These are phyloP conservation scores for Luperina nickerlii DNA, from an alignment of 2,888 invertebrate genomes.

Conservation along the genomic window DNA sequence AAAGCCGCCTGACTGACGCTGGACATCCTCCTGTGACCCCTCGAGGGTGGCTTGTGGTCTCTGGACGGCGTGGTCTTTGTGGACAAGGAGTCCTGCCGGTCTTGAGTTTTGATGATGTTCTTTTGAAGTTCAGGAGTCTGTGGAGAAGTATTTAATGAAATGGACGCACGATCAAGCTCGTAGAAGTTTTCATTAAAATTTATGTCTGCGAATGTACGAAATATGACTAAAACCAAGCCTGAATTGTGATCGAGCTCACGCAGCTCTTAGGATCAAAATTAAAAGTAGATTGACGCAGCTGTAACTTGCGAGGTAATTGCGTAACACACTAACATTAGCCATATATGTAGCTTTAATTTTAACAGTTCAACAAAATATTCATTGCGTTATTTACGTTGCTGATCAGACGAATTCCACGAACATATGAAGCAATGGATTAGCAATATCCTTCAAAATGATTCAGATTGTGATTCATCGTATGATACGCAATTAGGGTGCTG, in stretches of 20 bases:
- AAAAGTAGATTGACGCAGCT: too few species aligned
- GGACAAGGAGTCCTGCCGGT: slow-evolving; percentile 70
- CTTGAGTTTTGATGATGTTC: slow-evolving; percentile 73
- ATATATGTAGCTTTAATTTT: too few species aligned
- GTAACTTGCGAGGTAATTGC: too few species aligned
- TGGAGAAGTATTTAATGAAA: neutral
- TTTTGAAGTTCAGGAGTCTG: slow-evolving; percentile 85
- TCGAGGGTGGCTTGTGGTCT: slow-evolving; percentile 72
- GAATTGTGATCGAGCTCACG: neutral
- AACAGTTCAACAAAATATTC: too few species aligned
- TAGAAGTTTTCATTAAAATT: neutral
- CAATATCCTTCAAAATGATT: too few species aligned
- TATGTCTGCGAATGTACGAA: neutral
- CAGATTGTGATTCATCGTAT: too few species aligned
- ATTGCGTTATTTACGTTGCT: too few species aligned
- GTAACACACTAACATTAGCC: too few species aligned
- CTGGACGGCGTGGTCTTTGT: slow-evolving; percentile 80
- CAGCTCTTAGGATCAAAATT: too few species aligned
- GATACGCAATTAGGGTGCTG: too few species aligned
- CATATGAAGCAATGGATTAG: too few species aligned
- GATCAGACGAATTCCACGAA: too few species aligned
- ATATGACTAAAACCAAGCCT: neutral
- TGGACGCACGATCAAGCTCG: neutral
- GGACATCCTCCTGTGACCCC: slow-evolving; percentile 83
- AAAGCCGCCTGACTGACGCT: slow-evolving; percentile 81